These are phyloP conservation scores for Zaprionus vittiger DNA, from an alignment of 1,140 invertebrate species.

Conservation along the genomic window DNA sequence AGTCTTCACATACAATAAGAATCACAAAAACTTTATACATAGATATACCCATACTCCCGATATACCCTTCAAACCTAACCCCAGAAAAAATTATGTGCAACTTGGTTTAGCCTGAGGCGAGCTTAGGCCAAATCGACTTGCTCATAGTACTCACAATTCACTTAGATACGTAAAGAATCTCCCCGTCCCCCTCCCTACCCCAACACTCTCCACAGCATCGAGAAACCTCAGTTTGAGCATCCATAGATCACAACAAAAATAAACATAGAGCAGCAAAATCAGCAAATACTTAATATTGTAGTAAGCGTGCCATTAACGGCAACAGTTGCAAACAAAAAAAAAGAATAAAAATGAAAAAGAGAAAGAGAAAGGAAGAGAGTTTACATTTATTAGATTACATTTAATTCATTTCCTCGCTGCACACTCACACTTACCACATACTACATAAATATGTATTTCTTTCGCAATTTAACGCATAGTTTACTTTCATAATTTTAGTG, in stretches of 20 bases:
- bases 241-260: too few relatives aligned
- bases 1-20: conserved; percentile 15
- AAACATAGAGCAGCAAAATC: conserved; percentile 1
- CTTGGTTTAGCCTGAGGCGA: conserved; percentile 71
- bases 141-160: conserved; percentile 72
- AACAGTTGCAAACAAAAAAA: conserved; percentile 39
- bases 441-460: conserved; percentile 21
- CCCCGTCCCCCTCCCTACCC: conserved; percentile 11
- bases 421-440: conserved; percentile 5
- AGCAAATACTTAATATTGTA: conserved; percentile 54
- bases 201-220: conserved; percentile 2
- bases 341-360: neutral
- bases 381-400: conserved; percentile 24
- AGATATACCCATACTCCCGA: neutral
- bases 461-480: conserved; percentile 26
- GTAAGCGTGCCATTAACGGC: conserved; percentile 68
- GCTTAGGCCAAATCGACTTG: conserved; percentile 77
- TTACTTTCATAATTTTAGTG: conserved; percentile 55
- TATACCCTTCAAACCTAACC: neutral
- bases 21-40: conserved; percentile 3
- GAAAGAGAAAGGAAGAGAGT: conserved; percentile 9
- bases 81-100: conserved; percentile 74
- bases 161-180: conserved; percentile 55
- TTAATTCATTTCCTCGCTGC: conserved; percentile 28
- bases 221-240: neutral